These are phyloP conservation scores for Pentalonia nigronervosa DNA, from an alignment of 1,140 invertebrate genomes.

Conservation along the genomic window DNA sequence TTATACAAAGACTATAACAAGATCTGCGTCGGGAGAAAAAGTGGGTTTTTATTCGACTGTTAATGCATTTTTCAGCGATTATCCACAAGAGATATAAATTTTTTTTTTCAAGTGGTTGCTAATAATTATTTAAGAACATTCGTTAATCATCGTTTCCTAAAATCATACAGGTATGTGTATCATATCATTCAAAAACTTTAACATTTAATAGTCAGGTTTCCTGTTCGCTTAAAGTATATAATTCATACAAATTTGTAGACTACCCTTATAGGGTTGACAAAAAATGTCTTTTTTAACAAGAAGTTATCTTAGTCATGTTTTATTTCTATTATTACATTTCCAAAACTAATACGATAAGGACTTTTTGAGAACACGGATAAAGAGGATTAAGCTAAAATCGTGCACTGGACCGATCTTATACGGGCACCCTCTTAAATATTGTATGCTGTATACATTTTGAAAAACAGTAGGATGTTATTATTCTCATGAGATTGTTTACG, in stretches of 20 bases:
- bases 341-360: background rate
- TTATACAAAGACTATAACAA: too few species aligned
- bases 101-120: background rate
- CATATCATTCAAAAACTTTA: too few species aligned
- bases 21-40: too few species aligned
- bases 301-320: background rate
- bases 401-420: background rate
- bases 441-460: background rate
- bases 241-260: background rate
- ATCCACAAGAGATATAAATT: too few species aligned
- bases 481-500: background rate
- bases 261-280: background rate
- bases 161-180: background rate
- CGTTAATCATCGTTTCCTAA: background rate
- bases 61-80: too few species aligned
- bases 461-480: background rate
- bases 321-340: conserved; percentile 3
- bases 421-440: conserved; percentile 13
- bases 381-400: background rate
- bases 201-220: background rate
- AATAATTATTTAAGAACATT: background rate
- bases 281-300: background rate
- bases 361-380: background rate
- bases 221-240: background rate
- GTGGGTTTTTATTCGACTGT: background rate